phyloP scores from a whole-genome alignment of 1,140 invertebrate species.

The Potamilus streckersoni region DNA sequence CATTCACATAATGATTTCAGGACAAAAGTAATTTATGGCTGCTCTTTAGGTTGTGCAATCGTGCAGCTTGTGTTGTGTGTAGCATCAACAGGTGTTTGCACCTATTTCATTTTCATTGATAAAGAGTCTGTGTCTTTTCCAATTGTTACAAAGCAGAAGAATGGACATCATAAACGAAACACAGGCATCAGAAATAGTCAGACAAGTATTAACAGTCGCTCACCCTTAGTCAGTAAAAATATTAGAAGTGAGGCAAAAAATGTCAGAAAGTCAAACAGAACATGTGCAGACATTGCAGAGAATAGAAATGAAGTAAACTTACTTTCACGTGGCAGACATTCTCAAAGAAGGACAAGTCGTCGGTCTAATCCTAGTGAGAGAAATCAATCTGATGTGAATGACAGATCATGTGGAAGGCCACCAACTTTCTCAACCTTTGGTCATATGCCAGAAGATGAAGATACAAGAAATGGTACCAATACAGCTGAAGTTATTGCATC shows the following conservation, averaged over 20 bases:
- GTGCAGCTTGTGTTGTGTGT: constrained; percentile 22
- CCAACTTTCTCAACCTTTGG: constrained; percentile 25
- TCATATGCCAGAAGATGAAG: not conserved
- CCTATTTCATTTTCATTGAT: constrained; percentile 24
- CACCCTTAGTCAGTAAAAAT: constrained; percentile 8
- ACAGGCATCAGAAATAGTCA: constrained; percentile 1
- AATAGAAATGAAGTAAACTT: not conserved
- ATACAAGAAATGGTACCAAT: constrained; percentile 6
- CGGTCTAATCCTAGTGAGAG: too few relatives aligned
- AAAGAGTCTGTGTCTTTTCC: constrained; percentile 7
- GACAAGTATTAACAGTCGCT: constrained; percentile 19
- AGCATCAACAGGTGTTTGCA: constrained; percentile 21
- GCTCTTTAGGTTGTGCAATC: constrained; percentile 18
- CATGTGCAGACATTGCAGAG: not conserved
- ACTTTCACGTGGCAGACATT: too few relatives aligned
- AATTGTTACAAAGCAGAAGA: not conserved
- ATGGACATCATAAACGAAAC: not conserved
- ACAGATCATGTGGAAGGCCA: constrained; percentile 2
- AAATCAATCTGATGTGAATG: not conserved
- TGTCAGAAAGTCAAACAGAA: not conserved
- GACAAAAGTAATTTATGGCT: constrained; percentile 10
- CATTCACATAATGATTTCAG: not conserved
- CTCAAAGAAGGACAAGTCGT: too few relatives aligned
- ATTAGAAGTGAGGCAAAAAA: not conserved
- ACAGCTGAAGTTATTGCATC: constrained; percentile 21